These are phyloP conservation scores for Cephus cinctus DNA, from an alignment of 1,140 invertebrate genomes.

Conservation along the genomic window DNA sequence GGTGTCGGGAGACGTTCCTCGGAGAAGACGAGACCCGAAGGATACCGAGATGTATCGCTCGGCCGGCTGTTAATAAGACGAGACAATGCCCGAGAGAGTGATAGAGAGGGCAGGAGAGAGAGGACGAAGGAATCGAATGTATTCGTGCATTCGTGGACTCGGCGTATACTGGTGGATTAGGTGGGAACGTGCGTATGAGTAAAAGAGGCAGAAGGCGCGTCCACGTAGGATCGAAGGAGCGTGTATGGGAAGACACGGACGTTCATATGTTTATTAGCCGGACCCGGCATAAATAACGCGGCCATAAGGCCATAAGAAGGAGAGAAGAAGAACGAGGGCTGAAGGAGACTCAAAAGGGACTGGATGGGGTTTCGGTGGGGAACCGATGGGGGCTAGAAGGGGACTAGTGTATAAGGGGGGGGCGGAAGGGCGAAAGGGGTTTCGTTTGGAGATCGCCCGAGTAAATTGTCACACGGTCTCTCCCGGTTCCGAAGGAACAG, in stretches of 20 bases:
- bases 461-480: slow-evolving; percentile 58
- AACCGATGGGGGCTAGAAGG: slow-evolving; percentile 16
- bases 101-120: too few relatives aligned
- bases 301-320: slow-evolving; percentile 50
- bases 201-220: slow-evolving; percentile 14
- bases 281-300: slow-evolving; percentile 56
- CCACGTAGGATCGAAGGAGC: slow-evolving; percentile 12
- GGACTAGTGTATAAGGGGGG: slow-evolving; percentile 22
- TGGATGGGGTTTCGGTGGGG: slow-evolving; percentile 7
- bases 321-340: slow-evolving; percentile 19
- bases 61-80: slow-evolving; percentile 49
- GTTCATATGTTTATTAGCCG: slow-evolving; percentile 58
- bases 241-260: slow-evolving; percentile 45
- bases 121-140: too few relatives aligned
- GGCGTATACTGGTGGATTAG: slow-evolving; percentile 1
- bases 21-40: slow-evolving; percentile 12
- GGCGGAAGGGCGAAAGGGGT: neutral
- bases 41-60: slow-evolving; percentile 42
- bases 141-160: slow-evolving; percentile 6
- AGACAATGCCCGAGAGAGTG: slow-evolving; percentile 41
- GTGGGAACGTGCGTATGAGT: slow-evolving; percentile 9
- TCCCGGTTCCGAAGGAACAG: slow-evolving; percentile 29
- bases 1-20: slow-evolving; percentile 1
- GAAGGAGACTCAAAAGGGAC: slow-evolving; percentile 14
- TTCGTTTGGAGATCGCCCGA: slow-evolving; percentile 44